Evolutionary conservation across 2,797 vertebrate species (phyloP).

Genomic region (Pseudomugil gertrudae): DNA sequence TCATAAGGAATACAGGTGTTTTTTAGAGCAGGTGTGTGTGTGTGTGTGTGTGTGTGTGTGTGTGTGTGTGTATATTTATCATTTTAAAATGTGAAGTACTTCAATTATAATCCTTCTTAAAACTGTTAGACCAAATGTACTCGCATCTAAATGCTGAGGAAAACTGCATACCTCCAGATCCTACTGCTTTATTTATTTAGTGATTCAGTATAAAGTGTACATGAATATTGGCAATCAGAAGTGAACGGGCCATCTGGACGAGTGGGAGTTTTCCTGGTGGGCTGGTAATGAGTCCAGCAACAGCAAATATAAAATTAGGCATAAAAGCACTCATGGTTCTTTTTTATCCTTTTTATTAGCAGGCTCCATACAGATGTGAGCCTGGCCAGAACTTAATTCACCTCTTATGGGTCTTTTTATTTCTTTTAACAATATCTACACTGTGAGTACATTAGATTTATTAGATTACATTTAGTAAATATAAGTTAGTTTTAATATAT

Average conservation of each 20-base stretch:
- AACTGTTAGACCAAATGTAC: slow-evolving; percentile 1
- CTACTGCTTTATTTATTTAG: slow-evolving; percentile 32
- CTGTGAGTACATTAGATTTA: too few relatives aligned
- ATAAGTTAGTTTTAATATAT: too few relatives aligned
- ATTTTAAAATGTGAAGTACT: background rate
- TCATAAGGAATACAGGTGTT: too few relatives aligned
- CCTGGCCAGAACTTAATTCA: slow-evolving; percentile 31
- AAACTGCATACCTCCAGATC: slow-evolving; percentile 15
- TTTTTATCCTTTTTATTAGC: slow-evolving; percentile 21
- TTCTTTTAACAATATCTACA: background rate
- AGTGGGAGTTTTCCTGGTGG: slow-evolving; percentile 69
- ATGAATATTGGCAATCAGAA: slow-evolving; percentile 51
- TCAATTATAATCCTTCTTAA: background rate
- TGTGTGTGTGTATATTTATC: too few relatives aligned
- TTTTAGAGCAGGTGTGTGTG: too few relatives aligned
- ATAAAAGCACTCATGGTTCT: slow-evolving; percentile 23
- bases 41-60: background rate
- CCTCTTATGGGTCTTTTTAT: slow-evolving; percentile 18
- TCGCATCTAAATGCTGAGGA: slow-evolving; percentile 16
- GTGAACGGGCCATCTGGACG: slow-evolving; percentile 70
- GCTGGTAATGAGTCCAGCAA: slow-evolving; percentile 45
- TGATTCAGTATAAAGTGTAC: slow-evolving; percentile 45
- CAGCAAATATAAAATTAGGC: slow-evolving; percentile 39
- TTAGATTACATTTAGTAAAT: too few relatives aligned
- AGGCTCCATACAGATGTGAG: slow-evolving; percentile 48